A percentile compares a stretch with the other conserved stretches of the same genome.
phyloP scores from a whole-genome alignment of 2,113 vertebrate species.

The Odobenus rosmarus region DNA sequence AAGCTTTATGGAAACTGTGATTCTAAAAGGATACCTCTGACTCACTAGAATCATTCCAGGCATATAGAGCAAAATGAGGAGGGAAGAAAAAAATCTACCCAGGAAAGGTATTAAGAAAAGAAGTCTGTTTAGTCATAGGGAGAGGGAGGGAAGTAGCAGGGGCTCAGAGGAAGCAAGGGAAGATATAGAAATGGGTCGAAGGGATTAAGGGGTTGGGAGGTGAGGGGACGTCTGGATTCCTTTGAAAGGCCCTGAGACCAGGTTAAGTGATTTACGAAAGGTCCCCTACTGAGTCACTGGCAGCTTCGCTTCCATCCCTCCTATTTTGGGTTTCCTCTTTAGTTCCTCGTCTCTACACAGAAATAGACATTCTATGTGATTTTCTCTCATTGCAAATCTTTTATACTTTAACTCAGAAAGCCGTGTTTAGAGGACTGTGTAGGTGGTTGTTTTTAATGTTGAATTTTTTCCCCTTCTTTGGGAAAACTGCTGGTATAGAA shows the following conservation, averaged over 20 bases:
- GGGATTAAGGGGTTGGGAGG: constrained; percentile 62
- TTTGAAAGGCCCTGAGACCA: constrained; percentile 73
- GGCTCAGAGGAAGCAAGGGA: constrained; percentile 2
- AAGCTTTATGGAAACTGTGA: constrained; percentile 64
- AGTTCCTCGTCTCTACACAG: constrained; percentile 77
- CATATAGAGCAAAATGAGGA: constrained; percentile 63
- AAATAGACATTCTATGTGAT: constrained; percentile 83
- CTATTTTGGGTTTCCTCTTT: constrained; percentile 78
- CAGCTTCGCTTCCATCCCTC: constrained; percentile 65
- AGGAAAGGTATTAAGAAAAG: constrained; percentile 72
- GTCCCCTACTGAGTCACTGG: constrained; percentile 74
- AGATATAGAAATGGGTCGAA: constrained; percentile 63
- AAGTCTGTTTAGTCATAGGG: constrained; percentile 72
- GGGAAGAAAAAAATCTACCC: constrained; percentile 32
- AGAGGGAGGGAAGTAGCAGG: constrained; percentile 27
- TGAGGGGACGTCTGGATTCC: constrained; percentile 44
- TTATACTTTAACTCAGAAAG: constrained; percentile 79
- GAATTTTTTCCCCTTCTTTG: constrained; percentile 62
- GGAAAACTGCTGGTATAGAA: constrained; percentile 70
- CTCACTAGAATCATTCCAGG: constrained; percentile 71
- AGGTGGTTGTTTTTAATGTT: constrained; percentile 77
- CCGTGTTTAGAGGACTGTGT: constrained; percentile 63
- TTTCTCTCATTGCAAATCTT: constrained; percentile 68
- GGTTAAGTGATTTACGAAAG: constrained; percentile 79
- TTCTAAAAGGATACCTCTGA: constrained; percentile 79